phyloP scores from a whole-genome alignment of 2,888 invertebrate species.

The Eledona agricola region DNA sequence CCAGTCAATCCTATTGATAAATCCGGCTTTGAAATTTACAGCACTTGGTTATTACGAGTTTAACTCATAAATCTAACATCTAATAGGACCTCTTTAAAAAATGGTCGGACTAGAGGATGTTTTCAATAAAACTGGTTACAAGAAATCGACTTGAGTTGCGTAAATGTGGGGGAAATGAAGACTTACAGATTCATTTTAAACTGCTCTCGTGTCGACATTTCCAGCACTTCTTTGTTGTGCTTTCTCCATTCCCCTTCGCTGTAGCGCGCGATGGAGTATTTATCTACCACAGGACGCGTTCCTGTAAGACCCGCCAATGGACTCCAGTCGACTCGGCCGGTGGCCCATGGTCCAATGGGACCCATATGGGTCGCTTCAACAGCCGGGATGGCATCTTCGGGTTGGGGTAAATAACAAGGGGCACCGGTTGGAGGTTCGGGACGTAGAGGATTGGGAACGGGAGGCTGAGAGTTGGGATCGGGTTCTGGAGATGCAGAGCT shows the following conservation, averaged over 20 bases:
- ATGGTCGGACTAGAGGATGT: too few species aligned
- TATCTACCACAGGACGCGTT: conserved; percentile 77
- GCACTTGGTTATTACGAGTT: too few species aligned
- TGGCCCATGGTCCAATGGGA: conserved; percentile 72
- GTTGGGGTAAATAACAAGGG: conserved; percentile 68
- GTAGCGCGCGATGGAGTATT: conserved; percentile 77
- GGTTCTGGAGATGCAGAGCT: conserved; percentile 6
- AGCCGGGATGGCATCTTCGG: conserved; percentile 59
- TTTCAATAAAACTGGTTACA: too few species aligned
- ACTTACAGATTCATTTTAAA: conserved; percentile 57
- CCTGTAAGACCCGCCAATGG: conserved; percentile 76
- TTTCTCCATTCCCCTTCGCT: conserved; percentile 78
- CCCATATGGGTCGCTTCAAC: conserved; percentile 62
- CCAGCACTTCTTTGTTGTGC: conserved; percentile 57
- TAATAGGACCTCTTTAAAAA: too few species aligned
- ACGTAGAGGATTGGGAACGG: conserved; percentile 22
- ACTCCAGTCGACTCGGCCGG: conserved; percentile 78
- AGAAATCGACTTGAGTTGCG: too few species aligned
- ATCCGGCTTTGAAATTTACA: too few species aligned
- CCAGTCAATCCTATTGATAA: conserved; percentile 67
- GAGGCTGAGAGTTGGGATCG: conserved; percentile 21
- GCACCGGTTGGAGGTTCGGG: conserved; percentile 42
- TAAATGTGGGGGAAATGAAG: too few species aligned
- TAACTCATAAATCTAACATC: too few species aligned
- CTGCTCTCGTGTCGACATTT: conserved; percentile 52